Percentiles rank a stretch among this genome's conserved stretches.
phyloP scores from a whole-genome alignment of 2,888 invertebrate species.

The Dugesia japonica region DNA sequence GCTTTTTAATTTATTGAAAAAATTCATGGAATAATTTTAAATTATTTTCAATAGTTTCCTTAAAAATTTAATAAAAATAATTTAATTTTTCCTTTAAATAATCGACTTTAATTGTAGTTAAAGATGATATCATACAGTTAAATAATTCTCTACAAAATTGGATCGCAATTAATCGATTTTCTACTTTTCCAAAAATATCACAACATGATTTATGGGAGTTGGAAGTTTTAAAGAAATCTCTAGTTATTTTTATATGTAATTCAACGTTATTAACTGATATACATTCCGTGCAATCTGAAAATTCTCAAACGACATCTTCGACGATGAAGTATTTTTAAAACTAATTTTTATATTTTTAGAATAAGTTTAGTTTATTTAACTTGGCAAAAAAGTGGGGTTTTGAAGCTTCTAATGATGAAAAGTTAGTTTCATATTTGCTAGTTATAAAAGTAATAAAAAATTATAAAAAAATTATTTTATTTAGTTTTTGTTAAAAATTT shows the following conservation, averaged over 20 bases:
- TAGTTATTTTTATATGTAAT: neutral
- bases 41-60: no score
- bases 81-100: no score
- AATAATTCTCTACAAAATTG: conserved; percentile 12
- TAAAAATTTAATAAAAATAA: no score
- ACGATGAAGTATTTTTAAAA: neutral
- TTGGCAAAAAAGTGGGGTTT: neutral
- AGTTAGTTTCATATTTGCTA: no score
- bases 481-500: no score
- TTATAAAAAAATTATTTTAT: no score
- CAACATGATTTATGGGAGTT: conserved; percentile 17
- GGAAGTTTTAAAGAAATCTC: neutral
- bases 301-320: neutral
- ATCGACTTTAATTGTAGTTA: neutral
- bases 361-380: neutral
- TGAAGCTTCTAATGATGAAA: neutral
- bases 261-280: neutral
- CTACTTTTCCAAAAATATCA: neutral
- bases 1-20: no score
- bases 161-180: neutral
- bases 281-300: neutral
- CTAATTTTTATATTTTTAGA: no score
- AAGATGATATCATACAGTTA: neutral
- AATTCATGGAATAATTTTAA: no score
- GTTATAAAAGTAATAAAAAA: no score